Percentiles rank a stretch among this genome's conserved stretches.
Conservation (phyloP, 2,113 vertebrate species). For the Pangasianodon gigas region DNA sequence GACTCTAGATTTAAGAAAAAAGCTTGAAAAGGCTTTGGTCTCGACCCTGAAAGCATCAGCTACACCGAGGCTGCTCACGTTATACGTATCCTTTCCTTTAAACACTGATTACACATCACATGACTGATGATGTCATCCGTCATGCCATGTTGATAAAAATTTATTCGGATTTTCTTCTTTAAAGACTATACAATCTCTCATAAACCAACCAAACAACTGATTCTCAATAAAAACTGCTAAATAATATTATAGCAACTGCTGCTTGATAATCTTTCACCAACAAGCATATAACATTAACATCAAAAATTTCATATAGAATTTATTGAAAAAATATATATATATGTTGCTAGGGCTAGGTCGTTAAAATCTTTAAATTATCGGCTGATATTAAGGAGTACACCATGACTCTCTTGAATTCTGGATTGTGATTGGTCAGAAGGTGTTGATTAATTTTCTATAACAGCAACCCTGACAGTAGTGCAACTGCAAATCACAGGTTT, state of each 20-base stretch:
- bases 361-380: background rate
- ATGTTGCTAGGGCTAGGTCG: no score
- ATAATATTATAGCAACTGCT: background rate
- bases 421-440: background rate
- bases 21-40: slow-evolving; percentile 83
- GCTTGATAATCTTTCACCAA: background rate
- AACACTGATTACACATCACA: background rate
- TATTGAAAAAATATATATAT: no score
- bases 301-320: no score
- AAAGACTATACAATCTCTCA: background rate
- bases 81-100: slow-evolving; percentile 88
- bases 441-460: background rate
- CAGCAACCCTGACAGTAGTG: background rate
- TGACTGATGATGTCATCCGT: background rate
- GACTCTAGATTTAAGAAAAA: slow-evolving; percentile 81
- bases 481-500: background rate
- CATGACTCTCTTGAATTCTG: background rate
- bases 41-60: slow-evolving; percentile 78
- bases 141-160: background rate
- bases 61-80: slow-evolving; percentile 80
- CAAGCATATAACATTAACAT: no score
- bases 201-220: background rate
- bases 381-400: background rate
- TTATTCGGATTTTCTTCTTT: background rate
- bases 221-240: background rate